These are phyloP conservation scores for Cherax quadricarinatus DNA, from an alignment of 1,140 invertebrate genomes.

Conservation along the genomic window DNA sequence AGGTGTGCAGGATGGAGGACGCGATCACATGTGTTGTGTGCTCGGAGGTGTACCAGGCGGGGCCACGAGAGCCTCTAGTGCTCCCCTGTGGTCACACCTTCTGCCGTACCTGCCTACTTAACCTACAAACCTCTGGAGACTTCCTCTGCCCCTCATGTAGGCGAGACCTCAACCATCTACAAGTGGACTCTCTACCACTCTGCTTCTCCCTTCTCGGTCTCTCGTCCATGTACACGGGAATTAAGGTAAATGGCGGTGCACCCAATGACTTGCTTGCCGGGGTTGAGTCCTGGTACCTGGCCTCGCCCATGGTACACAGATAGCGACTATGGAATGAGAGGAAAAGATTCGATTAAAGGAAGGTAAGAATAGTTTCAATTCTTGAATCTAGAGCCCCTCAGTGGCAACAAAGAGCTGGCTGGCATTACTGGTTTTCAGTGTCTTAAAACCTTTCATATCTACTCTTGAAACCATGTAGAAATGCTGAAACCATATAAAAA, in stretches of 20 bases:
- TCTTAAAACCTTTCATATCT: too few relatives aligned
- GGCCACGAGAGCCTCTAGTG: conserved; percentile 26
- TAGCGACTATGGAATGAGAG: too few relatives aligned
- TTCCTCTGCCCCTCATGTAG: conserved; percentile 26
- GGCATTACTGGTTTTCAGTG: too few relatives aligned
- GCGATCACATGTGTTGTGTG: conserved; percentile 39
- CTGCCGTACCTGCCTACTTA: conserved; percentile 26
- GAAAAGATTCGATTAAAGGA: too few relatives aligned
- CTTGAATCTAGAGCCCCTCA: too few relatives aligned
- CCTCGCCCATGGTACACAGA: too few relatives aligned
- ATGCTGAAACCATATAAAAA: too few relatives aligned
- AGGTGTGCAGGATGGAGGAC: conserved; percentile 10
- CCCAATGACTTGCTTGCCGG: too few relatives aligned
- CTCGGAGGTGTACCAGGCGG: conserved; percentile 21
- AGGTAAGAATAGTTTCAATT: too few relatives aligned
- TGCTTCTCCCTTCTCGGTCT: conserved; percentile 23
- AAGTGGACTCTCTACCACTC: conserved; percentile 5
- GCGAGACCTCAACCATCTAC: not conserved
- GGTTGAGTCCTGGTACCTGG: too few relatives aligned
- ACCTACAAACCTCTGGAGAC: not conserved
- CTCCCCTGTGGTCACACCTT: conserved; percentile 47
- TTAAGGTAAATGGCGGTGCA: not conserved
- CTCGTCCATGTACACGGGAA: not conserved
- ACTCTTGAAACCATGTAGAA: too few relatives aligned
- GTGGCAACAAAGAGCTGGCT: too few relatives aligned